phyloP scores from a whole-genome alignment of 2,888 invertebrate genomes.

The Sturmia bella region DNA sequence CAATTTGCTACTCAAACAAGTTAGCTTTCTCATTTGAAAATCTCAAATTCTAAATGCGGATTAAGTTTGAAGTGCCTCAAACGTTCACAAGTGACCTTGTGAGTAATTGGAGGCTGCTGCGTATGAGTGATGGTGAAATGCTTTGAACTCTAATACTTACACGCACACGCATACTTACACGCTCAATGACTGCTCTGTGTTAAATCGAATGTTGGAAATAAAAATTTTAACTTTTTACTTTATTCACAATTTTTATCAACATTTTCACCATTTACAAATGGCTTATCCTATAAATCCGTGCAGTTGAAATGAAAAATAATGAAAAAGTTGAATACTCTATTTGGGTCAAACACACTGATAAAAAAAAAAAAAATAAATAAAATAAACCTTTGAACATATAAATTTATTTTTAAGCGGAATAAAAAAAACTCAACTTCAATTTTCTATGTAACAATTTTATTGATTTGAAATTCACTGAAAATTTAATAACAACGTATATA shows the following conservation, averaged over 20 bases:
- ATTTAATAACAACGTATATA: conserved; percentile 12
- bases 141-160: conserved; percentile 25
- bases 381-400: neutral
- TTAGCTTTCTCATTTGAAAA: neutral
- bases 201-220: neutral
- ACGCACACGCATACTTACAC: neutral
- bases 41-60: neutral
- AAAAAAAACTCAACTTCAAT: conserved; percentile 11
- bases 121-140: conserved; percentile 44
- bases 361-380: no score
- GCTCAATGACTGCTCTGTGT: neutral
- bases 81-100: conserved; percentile 12
- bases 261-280: conserved; percentile 47
- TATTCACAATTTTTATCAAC: conserved; percentile 17
- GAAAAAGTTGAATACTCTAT: conserved; percentile 59
- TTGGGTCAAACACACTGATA: conserved; percentile 38
- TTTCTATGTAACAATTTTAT: conserved; percentile 52
- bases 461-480: conserved; percentile 42
- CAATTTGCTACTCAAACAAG: conserved; percentile 2
- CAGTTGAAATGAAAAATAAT: conserved; percentile 44
- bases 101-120: neutral
- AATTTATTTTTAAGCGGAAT: no score
- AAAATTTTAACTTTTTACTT: conserved; percentile 11
- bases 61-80: conserved; percentile 5
- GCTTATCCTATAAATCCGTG: conserved; percentile 51